These are phyloP conservation scores for Psittacula derbiana DNA, from an alignment of 2,797 vertebrate genomes.

Conservation along the genomic window DNA sequence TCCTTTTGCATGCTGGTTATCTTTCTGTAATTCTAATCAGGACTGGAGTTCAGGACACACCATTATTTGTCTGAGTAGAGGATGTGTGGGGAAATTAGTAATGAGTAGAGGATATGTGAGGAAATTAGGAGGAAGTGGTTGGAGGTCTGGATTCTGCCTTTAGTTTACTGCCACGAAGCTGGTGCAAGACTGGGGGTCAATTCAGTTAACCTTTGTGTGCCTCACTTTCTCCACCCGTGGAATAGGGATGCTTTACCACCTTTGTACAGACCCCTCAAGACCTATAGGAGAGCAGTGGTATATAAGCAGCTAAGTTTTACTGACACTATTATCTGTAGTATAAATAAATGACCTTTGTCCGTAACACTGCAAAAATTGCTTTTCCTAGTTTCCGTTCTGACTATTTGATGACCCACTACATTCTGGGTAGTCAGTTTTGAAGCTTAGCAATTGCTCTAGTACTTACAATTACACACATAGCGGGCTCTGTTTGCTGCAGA, in stretches of 20 bases:
- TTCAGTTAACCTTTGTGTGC: background rate
- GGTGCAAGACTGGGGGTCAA: background rate
- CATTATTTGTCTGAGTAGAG: background rate
- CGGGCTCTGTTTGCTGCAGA: constrained; percentile 80
- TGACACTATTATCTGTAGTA: background rate
- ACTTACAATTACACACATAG: constrained; percentile 49
- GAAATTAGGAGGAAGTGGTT: background rate
- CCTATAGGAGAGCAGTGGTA: background rate
- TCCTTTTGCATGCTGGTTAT: background rate
- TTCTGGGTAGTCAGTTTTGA: constrained; percentile 53
- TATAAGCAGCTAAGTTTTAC: background rate
- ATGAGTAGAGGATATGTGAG: background rate
- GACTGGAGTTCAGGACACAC: background rate
- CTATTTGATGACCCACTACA: background rate
- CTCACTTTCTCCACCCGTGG: background rate
- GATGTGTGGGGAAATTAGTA: background rate
- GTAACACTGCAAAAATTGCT: constrained; percentile 37
- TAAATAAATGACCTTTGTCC: background rate
- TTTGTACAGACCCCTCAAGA: background rate
- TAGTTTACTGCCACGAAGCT: background rate
- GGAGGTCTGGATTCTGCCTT: background rate
- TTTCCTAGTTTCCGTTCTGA: constrained; percentile 38
- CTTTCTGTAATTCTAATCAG: background rate
- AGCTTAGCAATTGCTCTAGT: constrained; percentile 33
- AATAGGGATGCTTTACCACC: background rate